Evolutionary conservation across 2,113 vertebrate genomes (phyloP), one percentile per base, ranked within the genome.

Genomic region (Carlito syrichta): DNA sequence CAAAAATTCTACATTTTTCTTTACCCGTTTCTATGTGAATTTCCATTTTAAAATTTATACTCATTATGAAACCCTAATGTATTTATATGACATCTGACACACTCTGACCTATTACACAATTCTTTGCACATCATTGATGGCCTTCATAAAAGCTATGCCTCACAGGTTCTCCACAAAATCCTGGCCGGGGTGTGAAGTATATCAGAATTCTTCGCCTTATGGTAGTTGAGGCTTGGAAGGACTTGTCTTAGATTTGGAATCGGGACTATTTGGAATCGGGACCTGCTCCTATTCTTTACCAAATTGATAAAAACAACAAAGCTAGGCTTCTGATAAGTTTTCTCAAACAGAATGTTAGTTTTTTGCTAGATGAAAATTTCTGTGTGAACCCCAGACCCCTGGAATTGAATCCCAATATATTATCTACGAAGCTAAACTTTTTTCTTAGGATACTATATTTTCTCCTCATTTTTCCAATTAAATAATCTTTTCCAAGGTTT

Each of bases 211-310:
- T 38, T 43, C 76, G 8, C 0, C 11, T 85, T 8, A 32, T 7
- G 16, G 3, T 27, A 40, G 1, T 0, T 62, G 35, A 45, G 6
- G 0, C 14, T 56, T 76, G 17, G 6, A 66, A 76, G 4, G 22
- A 56, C 22, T 50, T 62, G 38, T 10, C 22, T 50, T 22, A 8
- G 38, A 77, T 78, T 50, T 93, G 6, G 22, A 69, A 63, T 58
- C 6, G 13, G 27, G 22, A 35, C 27, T 30, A 38, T 13, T 54
- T 50, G 3, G 20, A 1, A n/a, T n/a, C n/a, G n/a, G n/a, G n/a
- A n/a, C n/a, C 8, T 43, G 4, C 8, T 73, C 11, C 2, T 19
- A 12, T 35, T 84, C 12, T 7, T 81, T 30, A 30, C 5, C 20
- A 20, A 48, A 45, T 13, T 71, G 22, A 81, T 19, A 14, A 6